Conservation (phyloP, 2,888 invertebrate genomes). For the Stomorhina lunata region DNA sequence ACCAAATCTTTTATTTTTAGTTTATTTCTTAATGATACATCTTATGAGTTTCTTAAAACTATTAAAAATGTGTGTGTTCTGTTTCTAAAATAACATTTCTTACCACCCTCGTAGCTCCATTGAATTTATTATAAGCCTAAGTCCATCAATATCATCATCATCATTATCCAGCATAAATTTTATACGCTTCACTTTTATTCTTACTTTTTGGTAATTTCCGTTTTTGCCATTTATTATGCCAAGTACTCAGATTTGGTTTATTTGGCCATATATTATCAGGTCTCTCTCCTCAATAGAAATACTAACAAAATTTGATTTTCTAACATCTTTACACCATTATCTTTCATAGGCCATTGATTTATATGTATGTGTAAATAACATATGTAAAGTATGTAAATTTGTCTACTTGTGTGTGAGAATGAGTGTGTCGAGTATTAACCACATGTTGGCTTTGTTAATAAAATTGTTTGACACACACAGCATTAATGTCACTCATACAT, state of each 20-base stretch:
- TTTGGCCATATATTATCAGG: not conserved
- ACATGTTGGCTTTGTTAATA: slow-evolving; percentile 58
- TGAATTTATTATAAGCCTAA: too few species aligned
- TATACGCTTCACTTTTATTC: not conserved
- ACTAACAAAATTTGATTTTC: slow-evolving; percentile 58
- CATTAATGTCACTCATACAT: not conserved
- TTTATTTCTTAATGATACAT: too few species aligned
- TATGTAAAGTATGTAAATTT: too few species aligned
- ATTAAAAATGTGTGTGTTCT: too few species aligned
- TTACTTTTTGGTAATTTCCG: slow-evolving; percentile 45
- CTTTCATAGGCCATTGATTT: slow-evolving; percentile 41
- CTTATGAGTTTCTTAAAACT: too few species aligned
- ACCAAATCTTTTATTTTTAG: too few species aligned
- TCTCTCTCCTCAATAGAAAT: not conserved
- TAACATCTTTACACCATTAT: slow-evolving; percentile 49
- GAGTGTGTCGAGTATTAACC: slow-evolving; percentile 23
- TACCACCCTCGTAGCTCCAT: too few species aligned
- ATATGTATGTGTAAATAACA: not conserved
- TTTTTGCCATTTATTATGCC: slow-evolving; percentile 22
- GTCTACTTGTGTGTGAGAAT: not conserved
- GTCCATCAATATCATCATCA: slow-evolving; percentile 23
- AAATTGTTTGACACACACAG: slow-evolving; percentile 32
- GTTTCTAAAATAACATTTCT: too few species aligned
- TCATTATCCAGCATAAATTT: not conserved
- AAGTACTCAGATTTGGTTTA: slow-evolving; percentile 44